Percentiles rank a stretch among this genome's conserved stretches.
These are phyloP conservation scores for Ophthalmotilapia sp. DNA, from an alignment of 2,113 vertebrate species.

Conservation along the genomic window DNA sequence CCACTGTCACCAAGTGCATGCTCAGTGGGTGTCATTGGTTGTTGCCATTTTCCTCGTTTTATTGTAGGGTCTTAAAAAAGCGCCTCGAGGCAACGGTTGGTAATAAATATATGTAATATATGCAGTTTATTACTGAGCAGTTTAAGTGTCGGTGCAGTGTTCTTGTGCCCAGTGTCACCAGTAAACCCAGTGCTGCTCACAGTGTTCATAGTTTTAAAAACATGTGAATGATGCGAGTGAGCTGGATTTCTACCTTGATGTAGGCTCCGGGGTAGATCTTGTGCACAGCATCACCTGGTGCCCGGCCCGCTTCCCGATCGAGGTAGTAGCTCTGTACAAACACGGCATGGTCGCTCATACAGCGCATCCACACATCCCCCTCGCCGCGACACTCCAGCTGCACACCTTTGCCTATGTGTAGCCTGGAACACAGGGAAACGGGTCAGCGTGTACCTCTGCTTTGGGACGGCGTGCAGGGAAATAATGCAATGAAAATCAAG, in stretches of 20 bases:
- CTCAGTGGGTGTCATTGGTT: background rate
- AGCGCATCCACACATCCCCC: conserved; percentile 76
- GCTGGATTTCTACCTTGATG: conserved; percentile 64
- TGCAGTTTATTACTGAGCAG: background rate
- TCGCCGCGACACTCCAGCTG: conserved; percentile 75
- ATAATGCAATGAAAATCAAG: fast-evolving
- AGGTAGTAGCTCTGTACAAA: conserved; percentile 80
- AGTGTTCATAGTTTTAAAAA: background rate
- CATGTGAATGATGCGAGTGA: background rate
- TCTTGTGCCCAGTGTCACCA: background rate
- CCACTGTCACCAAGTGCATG: background rate
- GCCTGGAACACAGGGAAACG: background rate
- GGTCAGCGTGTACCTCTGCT: background rate
- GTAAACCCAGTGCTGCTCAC: background rate
- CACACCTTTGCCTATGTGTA: conserved; percentile 75
- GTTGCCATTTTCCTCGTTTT: background rate
- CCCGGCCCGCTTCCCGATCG: conserved; percentile 76
- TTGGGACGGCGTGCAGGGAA: background rate
- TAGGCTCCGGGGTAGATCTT: conserved; percentile 78
- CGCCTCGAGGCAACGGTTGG: background rate
- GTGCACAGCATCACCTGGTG: conserved; percentile 79
- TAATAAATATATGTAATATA: background rate
- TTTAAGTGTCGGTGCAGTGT: background rate
- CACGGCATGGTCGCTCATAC: conserved; percentile 74
- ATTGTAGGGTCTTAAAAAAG: background rate